Percentiles rank a stretch among this genome's conserved stretches.
Conservation (phyloP, 1,140 invertebrate genomes). For the Hylaeus anthracinus region DNA sequence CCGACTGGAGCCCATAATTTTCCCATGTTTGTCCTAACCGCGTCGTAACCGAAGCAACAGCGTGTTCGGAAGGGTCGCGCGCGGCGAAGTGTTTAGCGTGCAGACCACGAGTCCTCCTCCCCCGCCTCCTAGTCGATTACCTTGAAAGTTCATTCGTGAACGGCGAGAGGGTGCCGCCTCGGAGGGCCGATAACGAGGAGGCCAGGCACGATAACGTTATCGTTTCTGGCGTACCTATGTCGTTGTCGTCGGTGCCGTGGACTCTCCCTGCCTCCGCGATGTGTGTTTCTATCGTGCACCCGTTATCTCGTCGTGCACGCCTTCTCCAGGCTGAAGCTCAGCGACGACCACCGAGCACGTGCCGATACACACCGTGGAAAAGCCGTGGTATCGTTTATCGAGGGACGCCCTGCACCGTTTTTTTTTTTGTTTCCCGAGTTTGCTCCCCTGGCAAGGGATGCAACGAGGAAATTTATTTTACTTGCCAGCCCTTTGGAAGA, state of each 20-base stretch:
- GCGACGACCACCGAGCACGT: constrained; percentile 24
- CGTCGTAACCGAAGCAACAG: constrained; percentile 45
- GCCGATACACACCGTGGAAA: constrained; percentile 25
- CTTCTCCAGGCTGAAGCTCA: constrained; percentile 18
- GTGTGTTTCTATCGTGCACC: constrained; percentile 8
- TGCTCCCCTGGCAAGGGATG: not conserved
- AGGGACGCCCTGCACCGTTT: not conserved
- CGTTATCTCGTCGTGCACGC: constrained; percentile 43
- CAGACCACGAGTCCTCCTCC: constrained; percentile 27
- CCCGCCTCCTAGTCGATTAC: constrained; percentile 48
- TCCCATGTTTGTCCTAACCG: constrained; percentile 55
- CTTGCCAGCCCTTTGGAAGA: not conserved
- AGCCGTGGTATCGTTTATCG: not conserved
- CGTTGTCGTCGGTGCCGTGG: constrained; percentile 21
- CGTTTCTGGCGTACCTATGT: constrained; percentile 38
- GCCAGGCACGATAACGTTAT: constrained; percentile 59
- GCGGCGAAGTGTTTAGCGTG: constrained; percentile 52
- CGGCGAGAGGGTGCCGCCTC: constrained; percentile 20
- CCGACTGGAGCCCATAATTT: constrained; percentile 39
- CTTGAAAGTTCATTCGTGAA: constrained; percentile 57
- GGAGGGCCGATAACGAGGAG: constrained; percentile 55
- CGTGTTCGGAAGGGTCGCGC: constrained; percentile 35
- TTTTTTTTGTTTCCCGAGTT: not conserved
- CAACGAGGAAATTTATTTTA: not conserved
- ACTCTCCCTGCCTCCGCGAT: constrained; percentile 8